Evolutionary conservation across 2,888 invertebrate genomes (phyloP).

Genomic region (Hermaeophaga mercurialis): DNA sequence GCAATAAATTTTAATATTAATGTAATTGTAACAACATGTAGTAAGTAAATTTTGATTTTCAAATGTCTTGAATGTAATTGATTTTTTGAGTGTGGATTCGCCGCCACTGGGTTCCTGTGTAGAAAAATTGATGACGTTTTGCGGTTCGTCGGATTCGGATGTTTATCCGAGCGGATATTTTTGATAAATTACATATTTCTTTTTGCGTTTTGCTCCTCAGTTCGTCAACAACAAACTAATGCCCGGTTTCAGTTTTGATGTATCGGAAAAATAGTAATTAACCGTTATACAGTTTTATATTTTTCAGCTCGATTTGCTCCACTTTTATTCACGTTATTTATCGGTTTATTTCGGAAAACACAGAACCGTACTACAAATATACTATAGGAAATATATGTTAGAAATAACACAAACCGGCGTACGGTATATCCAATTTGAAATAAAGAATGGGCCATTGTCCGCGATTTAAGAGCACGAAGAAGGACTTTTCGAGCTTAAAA

Average conservation of each 20-base stretch:
- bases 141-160: slow-evolving; percentile 24
- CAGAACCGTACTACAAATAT: too few relatives aligned
- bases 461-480: slow-evolving; percentile 3
- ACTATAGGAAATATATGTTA: too few relatives aligned
- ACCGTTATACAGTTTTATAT: not conserved
- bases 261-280: slow-evolving; percentile 16
- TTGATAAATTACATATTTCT: slow-evolving; percentile 27
- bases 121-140: slow-evolving; percentile 13
- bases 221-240: slow-evolving; percentile 17
- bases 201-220: slow-evolving; percentile 11
- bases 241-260: slow-evolving; percentile 11
- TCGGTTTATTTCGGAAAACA: not conserved
- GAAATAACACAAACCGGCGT: slow-evolving; percentile 1
- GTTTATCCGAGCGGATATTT: slow-evolving; percentile 23
- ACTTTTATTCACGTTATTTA: not conserved
- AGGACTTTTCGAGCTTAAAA: slow-evolving; percentile 15
- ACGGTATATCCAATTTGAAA: not conserved
- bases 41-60: too few relatives aligned
- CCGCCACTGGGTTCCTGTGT: too few relatives aligned
- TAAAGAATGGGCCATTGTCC: slow-evolving; percentile 6
- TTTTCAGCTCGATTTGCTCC: not conserved
- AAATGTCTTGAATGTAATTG: too few relatives aligned
- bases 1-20: too few relatives aligned
- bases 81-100: too few relatives aligned
- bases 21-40: too few relatives aligned